phyloP scores from a whole-genome alignment of 2,888 invertebrate species.

The Aromia moschata region DNA sequence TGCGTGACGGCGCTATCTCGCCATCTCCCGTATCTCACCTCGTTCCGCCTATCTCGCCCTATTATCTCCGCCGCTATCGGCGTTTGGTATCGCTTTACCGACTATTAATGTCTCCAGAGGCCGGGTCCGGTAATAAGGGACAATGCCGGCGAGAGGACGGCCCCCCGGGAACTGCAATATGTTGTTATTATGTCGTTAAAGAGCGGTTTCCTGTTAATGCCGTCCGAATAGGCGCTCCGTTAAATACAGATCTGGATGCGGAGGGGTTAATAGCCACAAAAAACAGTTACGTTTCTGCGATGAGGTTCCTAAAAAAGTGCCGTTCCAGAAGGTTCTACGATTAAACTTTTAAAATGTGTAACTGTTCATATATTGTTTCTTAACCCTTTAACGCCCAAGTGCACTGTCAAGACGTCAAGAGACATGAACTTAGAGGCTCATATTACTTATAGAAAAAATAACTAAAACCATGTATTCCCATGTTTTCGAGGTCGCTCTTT shows the following conservation, averaged over 20 bases:
- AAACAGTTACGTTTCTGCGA: too few species aligned
- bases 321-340: too few species aligned
- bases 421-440: too few species aligned
- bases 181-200: conserved; percentile 41
- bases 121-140: conserved; percentile 40
- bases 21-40: conserved; percentile 45
- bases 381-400: too few species aligned
- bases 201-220: background rate
- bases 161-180: conserved; percentile 45
- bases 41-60: conserved; percentile 47
- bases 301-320: too few species aligned
- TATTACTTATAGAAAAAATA: too few species aligned
- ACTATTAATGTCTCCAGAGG: conserved; percentile 53
- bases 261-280: too few species aligned
- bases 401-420: too few species aligned
- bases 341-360: too few species aligned
- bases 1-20: conserved; percentile 31
- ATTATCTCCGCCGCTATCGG: conserved; percentile 51
- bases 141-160: conserved; percentile 32
- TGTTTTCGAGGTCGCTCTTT: too few species aligned
- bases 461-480: too few species aligned
- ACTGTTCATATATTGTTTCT: too few species aligned
- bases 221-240: background rate
- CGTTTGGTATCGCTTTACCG: conserved; percentile 46
- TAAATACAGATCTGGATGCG: background rate